These are phyloP conservation scores for Acleris literana DNA, from an alignment of 2,888 invertebrate genomes.

Conservation along the genomic window DNA sequence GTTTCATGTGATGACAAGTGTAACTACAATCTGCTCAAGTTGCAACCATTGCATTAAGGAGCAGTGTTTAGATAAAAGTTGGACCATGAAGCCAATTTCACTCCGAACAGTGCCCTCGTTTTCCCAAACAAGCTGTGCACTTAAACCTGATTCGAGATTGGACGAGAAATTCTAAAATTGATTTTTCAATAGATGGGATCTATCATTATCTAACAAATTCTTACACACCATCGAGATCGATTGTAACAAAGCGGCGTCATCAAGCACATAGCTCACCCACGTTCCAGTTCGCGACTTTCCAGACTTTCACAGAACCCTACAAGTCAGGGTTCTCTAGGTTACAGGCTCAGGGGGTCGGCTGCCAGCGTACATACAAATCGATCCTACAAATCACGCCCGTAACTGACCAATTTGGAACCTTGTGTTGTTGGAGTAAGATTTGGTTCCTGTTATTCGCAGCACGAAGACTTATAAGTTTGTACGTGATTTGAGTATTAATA, in stretches of 20 bases:
- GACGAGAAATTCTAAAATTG: no score
- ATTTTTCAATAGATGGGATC: no score
- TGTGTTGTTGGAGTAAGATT: background rate
- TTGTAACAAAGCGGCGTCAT: conserved; percentile 10
- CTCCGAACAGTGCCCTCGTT: no score
- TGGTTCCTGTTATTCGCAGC: background rate
- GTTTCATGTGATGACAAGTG: no score
- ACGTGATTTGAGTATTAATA: conserved; percentile 25
- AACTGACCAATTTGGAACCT: conserved; percentile 5
- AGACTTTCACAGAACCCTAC: conserved; percentile 67
- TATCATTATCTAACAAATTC: no score
- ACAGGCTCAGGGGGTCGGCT: conserved; percentile 67
- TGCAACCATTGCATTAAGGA: no score
- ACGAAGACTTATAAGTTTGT: conserved; percentile 17
- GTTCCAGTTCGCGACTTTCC: conserved; percentile 42
- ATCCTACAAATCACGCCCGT: conserved; percentile 38
- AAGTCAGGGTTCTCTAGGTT: conserved; percentile 75
- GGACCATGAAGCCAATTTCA: no score
- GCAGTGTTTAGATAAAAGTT: no score
- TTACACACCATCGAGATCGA: conserved; percentile 6
- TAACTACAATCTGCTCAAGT: no score
- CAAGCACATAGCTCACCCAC: conserved; percentile 18
- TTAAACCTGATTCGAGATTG: no score
- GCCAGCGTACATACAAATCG: conserved; percentile 68
- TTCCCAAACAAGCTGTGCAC: no score